phyloP scores from a whole-genome alignment of 2,113 vertebrate genomes.

The Bombycilla garrulus region DNA sequence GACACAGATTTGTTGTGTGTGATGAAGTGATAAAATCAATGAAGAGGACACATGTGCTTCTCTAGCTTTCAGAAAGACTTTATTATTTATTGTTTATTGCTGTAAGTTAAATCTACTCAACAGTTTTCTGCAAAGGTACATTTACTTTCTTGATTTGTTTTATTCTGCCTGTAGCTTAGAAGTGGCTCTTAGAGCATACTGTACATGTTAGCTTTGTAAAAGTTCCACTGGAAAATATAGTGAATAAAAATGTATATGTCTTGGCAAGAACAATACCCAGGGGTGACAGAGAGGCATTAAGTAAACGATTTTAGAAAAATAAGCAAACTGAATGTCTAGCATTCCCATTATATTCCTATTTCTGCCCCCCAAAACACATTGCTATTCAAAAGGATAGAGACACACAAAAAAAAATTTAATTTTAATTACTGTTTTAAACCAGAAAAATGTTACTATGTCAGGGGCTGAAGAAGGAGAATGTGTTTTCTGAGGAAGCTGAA shows the following conservation, averaged over 20 bases:
- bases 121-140: constrained; percentile 48
- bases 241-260: constrained; percentile 18
- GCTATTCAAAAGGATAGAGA: not conserved
- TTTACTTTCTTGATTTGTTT: constrained; percentile 61
- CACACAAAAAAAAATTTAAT: not conserved
- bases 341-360: not conserved
- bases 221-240: constrained; percentile 26
- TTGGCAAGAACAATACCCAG: constrained; percentile 2
- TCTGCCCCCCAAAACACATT: not conserved
- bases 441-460: not conserved
- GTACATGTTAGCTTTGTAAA: not conserved
- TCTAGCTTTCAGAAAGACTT: constrained; percentile 53
- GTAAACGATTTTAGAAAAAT: constrained; percentile 24
- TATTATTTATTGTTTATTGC: constrained; percentile 67
- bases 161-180: constrained; percentile 35
- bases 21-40: constrained; percentile 78
- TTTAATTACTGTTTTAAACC: not conserved
- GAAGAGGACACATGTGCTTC: constrained; percentile 44
- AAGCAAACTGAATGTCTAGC: not conserved
- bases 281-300: not conserved
- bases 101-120: constrained; percentile 59
- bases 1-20: constrained; percentile 74
- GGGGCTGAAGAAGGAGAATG: not conserved
- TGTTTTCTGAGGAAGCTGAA: not conserved
- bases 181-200: constrained; percentile 16